Conservation (phyloP, 1,140 invertebrate species). For the Pseudomyrmex concolor region DNA sequence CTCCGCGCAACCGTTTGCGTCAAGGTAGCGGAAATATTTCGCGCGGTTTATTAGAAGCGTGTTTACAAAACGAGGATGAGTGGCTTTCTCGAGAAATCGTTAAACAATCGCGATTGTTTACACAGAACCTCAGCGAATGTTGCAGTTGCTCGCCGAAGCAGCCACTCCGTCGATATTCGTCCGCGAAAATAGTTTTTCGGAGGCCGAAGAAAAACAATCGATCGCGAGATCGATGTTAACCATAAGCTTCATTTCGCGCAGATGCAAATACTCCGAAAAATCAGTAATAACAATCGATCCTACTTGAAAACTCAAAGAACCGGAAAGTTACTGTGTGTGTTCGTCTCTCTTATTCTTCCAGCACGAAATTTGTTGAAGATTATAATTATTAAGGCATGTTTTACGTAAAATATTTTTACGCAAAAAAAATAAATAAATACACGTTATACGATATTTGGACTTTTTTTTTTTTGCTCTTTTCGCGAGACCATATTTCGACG, state of each 20-base stretch:
- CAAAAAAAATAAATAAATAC: no score
- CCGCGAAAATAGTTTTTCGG: slow-evolving; percentile 42
- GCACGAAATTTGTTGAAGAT: no score
- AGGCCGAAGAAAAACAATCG: slow-evolving; percentile 29
- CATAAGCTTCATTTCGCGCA: slow-evolving; percentile 18
- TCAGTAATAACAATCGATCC: slow-evolving; percentile 11
- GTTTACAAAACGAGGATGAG: slow-evolving; percentile 42
- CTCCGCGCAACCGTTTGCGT: slow-evolving; percentile 13
- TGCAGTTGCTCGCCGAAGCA: slow-evolving; percentile 18
- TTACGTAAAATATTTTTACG: no score
- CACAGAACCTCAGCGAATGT: neutral
- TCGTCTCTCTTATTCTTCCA: neutral
- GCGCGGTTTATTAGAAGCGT: slow-evolving; percentile 43
- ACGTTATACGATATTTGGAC: neutral
- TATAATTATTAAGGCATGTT: no score
- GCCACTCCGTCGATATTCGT: neutral
- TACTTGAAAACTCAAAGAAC: neutral
- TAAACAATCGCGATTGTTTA: slow-evolving; percentile 53
- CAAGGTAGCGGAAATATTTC: slow-evolving; percentile 33
- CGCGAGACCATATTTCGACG: slow-evolving; percentile 11
- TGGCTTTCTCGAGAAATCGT: slow-evolving; percentile 15
- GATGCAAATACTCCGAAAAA: neutral
- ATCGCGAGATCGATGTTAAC: slow-evolving; percentile 32
- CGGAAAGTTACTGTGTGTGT: neutral
- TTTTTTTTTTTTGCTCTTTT: neutral